Evolutionary conservation across 2,797 vertebrate genomes (phyloP), one percentile per base, ranked within the genome.

Genomic region (Sebastes minor): DNA sequence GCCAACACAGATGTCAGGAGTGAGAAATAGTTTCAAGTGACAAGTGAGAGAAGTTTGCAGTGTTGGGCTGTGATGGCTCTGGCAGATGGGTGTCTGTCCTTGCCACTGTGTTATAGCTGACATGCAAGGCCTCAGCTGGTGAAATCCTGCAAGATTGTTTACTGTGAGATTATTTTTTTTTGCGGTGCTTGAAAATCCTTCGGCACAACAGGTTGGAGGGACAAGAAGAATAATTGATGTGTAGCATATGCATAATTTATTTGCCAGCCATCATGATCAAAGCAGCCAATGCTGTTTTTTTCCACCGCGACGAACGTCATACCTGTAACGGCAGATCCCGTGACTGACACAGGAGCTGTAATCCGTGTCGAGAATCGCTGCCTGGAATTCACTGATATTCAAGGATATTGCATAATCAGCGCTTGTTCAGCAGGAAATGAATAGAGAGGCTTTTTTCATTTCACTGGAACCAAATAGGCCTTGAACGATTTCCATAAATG

Each of bases 1-100:
- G 86, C 86, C 90, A 92, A 93, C 89, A 92, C 78, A 93, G 90
- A 92, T 86, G 90, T 92, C 92, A 93, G 82, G 60, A 85, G 79
- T 88, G 92, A 92, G 85, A 93, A 90, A 91, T 88, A 86, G 88
- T 91, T 93, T 84, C 75, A 84, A 32, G 52, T 88, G 89, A 91
- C 82, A 89, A 86, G 78, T 83, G 81, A 83, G 63, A 89, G 84
- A 91, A 75, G 81, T 85, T 74, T 86, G 74, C 71, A 12, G 82
- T 64, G 80, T 57, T 59, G 72, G 64, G 56, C 64, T 57, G 78
- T 67, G 77, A 83, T 79, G 78, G 60, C 66, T 63, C 27, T 71
- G 76, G 83, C 78, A 83, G 92, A 84, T 79, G 88, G 52, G 62
- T 59, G 59, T 82, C 75, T 83, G 75, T 88, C 84, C 84, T 81